A percentile compares a stretch with the other conserved stretches of the same genome.
Evolutionary conservation across 2,797 vertebrate species (phyloP).

Genomic region (Lutjanus argentimaculatus): DNA sequence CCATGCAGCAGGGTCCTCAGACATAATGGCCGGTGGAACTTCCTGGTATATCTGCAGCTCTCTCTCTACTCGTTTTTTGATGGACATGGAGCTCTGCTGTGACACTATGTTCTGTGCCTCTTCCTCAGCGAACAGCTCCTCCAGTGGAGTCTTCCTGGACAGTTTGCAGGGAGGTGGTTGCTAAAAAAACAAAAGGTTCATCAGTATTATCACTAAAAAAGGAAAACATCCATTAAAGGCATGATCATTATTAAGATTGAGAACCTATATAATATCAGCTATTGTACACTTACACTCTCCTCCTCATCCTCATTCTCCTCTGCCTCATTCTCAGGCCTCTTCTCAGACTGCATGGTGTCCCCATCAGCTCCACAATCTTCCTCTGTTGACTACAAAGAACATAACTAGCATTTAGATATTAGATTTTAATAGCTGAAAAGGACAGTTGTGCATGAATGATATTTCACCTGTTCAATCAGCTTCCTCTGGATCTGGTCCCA

Average conservation of each 20-base stretch:
- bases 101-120: conserved; percentile 1
- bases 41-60: conserved; percentile 20
- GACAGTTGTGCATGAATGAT: conserved; percentile 3
- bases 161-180: neutral
- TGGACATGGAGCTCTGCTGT: conserved; percentile 8
- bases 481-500: conserved; percentile 7
- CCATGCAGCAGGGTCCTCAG: conserved; percentile 8
- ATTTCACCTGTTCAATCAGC: conserved; percentile 5
- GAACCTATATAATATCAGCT: neutral
- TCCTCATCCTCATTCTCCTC: neutral
- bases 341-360: neutral
- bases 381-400: neutral
- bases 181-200: neutral
- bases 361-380: neutral
- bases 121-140: conserved; percentile 14
- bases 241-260: neutral
- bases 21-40: neutral
- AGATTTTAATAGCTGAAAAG: neutral
- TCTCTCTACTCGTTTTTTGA: neutral
- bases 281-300: conserved; percentile 8
- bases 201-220: neutral
- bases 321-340: neutral
- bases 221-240: neutral
- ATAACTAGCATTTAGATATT: neutral
- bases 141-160: conserved; percentile 10